Evolutionary conservation across 2,797 vertebrate genomes (phyloP).

Genomic region (Stomatorhinus walkeri): DNA sequence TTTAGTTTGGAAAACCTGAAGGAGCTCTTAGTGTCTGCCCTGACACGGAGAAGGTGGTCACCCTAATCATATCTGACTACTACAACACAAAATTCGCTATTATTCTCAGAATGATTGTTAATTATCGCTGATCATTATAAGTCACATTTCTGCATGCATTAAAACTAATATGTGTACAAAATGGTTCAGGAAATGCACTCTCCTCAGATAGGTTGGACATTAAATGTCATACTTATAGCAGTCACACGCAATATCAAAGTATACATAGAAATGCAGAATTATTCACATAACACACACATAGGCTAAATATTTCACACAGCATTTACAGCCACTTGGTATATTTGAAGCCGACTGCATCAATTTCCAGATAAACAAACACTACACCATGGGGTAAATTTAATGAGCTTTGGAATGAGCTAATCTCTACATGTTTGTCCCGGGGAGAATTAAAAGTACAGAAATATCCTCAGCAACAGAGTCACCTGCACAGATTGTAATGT

Average conservation of each 20-base stretch:
- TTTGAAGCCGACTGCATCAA: background rate
- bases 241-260: background rate
- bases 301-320: background rate
- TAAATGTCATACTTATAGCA: background rate
- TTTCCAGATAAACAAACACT: slow-evolving; percentile 11
- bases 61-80: background rate
- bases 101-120: background rate
- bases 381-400: slow-evolving; percentile 23
- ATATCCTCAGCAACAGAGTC: slow-evolving; percentile 16
- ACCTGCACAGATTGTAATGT: slow-evolving; percentile 43
- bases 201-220: background rate
- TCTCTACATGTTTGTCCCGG: slow-evolving; percentile 17
- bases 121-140: background rate
- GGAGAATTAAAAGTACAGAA: slow-evolving; percentile 24
- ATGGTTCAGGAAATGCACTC: background rate
- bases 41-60: background rate
- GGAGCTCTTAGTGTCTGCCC: background rate
- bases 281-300: background rate
- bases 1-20: background rate
- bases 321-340: background rate
- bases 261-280: background rate
- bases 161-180: background rate
- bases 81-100: background rate
- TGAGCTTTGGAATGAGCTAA: slow-evolving; percentile 24
- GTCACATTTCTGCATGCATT: background rate